Conservation (phyloP, 2,797 vertebrate genomes). For the Pempheris klunzingeri region DNA sequence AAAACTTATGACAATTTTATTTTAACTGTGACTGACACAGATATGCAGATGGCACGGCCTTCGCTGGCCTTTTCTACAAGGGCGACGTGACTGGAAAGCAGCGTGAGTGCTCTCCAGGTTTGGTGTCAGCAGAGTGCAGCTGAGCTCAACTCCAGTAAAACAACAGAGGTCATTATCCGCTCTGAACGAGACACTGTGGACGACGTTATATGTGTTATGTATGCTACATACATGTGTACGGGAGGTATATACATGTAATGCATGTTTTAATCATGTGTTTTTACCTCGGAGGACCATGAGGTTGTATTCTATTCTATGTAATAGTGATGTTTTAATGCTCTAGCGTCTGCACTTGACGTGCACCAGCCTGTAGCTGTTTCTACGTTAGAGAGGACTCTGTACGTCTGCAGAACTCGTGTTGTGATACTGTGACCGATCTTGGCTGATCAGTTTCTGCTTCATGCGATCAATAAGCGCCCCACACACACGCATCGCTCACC, state of each 20-base stretch:
- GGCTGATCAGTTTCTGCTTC: neutral
- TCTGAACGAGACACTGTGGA: neutral
- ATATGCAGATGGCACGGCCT: neutral
- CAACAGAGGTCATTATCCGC: neutral
- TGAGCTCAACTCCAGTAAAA: neutral
- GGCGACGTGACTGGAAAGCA: neutral
- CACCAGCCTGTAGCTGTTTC: too few relatives aligned
- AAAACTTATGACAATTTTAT: too few relatives aligned
- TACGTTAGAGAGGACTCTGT: neutral
- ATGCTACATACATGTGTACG: too few relatives aligned
- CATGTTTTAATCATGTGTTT: too few relatives aligned
- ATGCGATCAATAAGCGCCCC: neutral
- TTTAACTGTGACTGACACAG: too few relatives aligned
- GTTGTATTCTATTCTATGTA: too few relatives aligned
- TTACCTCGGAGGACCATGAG: too few relatives aligned
- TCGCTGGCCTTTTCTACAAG: neutral
- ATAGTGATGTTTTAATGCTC: too few relatives aligned
- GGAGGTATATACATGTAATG: too few relatives aligned
- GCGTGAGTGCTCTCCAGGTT: neutral
- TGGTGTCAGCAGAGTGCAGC: conserved; percentile 7
- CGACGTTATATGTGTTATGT: too few relatives aligned
- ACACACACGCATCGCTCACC: neutral
- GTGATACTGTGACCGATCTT: too few relatives aligned
- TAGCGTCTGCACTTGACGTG: too few relatives aligned
- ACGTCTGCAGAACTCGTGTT: neutral